Evolutionary conservation across 2,888 invertebrate genomes (phyloP), one percentile per base, ranked within the genome.

Genomic region (Tenthredo mesomela): DNA sequence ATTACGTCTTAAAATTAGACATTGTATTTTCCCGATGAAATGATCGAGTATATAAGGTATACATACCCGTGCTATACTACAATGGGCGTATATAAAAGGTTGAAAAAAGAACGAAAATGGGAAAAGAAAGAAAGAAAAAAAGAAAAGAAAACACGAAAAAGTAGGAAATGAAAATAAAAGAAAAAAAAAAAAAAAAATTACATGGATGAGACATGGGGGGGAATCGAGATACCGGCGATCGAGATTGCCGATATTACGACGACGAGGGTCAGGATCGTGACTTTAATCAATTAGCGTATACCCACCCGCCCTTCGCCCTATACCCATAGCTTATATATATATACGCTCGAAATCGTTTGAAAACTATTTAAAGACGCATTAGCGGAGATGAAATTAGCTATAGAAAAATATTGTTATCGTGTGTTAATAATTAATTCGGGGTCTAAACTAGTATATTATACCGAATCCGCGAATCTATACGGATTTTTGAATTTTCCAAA

Each of bases 281-380:
- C 92, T 92, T 91, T 92, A 92, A 92, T 92, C 92, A 92, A 92
- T 92, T 92, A 92, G 92, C 91, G 91, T 67, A 88, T 77, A 40
- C 54, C 54, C 77, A n/a, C n/a, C 37, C 37, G 37, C 47, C 58
- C 47, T 47, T 47, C 47, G 50, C 50, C 29, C 25, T 12, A 6
- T 25, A n/a, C 10, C 33, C n/a, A n/a, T n/a, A 18, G 33, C 37
- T n/a, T n/a, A n/a, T n/a, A n/a, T n/a, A n/a, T 33, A 70, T 21
- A 40, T 21, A 71, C 70, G 7, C 40, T 18, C 21, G 5, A 71
- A 78, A 54, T 33, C 78, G 78, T 54, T 78, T 54, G 50, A 37
- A 54, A 12, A 58, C 40, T 78, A 78, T 58, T 78, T 37, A 78
- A 37, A 58, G 77, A 78, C 29, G 29, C 21, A 78, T 78, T 78